Evolutionary conservation across 2,113 vertebrate genomes (phyloP).

Genomic region (Pseudolaguvia tuberculata): DNA sequence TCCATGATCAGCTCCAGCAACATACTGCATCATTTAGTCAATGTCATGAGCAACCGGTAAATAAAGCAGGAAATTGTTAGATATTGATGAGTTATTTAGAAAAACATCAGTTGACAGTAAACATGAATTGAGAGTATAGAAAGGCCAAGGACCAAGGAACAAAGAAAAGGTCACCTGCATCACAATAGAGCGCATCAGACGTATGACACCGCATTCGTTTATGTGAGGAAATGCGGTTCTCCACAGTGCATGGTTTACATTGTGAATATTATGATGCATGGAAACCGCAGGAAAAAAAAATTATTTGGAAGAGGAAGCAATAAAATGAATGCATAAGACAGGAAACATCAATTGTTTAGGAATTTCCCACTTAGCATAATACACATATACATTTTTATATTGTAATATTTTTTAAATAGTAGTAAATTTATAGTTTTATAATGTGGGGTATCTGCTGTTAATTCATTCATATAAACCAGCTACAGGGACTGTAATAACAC

Average conservation of each 20-base stretch:
- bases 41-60: constrained; percentile 5
- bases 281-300: neutral
- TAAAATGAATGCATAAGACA: neutral
- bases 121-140: constrained; percentile 30
- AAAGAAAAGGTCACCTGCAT: constrained; percentile 41
- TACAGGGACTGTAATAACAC: too few species aligned
- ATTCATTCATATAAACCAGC: too few species aligned
- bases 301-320: constrained; percentile 14
- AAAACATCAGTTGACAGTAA: constrained; percentile 34
- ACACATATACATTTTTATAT: neutral
- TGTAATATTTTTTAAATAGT: too few species aligned
- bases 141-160: constrained; percentile 36
- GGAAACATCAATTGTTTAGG: constrained; percentile 20
- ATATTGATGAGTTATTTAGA: neutral
- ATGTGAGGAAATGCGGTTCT: constrained; percentile 34
- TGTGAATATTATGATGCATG: neutral
- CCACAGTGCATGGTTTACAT: neutral
- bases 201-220: neutral
- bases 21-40: neutral
- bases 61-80: neutral
- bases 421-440: too few species aligned
- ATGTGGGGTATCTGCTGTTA: too few species aligned
- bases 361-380: neutral
- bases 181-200: constrained; percentile 4
- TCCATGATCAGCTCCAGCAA: neutral